Conservation (phyloP, 2,113 vertebrate genomes). For the Neogale vison region DNA sequence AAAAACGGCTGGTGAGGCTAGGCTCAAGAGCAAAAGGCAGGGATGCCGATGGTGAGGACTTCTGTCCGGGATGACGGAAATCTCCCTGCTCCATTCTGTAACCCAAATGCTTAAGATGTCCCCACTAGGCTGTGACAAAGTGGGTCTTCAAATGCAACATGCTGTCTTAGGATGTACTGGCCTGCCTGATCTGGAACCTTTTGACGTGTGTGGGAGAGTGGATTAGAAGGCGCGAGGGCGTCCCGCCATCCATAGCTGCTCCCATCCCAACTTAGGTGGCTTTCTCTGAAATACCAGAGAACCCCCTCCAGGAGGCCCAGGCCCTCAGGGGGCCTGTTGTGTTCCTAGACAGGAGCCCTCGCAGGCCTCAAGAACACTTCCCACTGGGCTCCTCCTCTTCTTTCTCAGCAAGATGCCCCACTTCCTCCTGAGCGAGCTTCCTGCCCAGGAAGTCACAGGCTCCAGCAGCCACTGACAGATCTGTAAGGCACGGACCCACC, state of each 20-base stretch:
- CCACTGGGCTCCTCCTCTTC: not conserved
- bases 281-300: no score
- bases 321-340: not conserved
- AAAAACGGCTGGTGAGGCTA: not conserved
- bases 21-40: not conserved
- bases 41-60: fast-evolving
- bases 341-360: not conserved
- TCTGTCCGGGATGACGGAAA: fast-evolving
- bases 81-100: not conserved
- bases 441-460: not conserved
- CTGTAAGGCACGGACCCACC: no score
- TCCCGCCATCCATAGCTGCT: not conserved
- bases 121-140: fast-evolving
- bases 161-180: fast-evolving
- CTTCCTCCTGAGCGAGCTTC: not conserved
- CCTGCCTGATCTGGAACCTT: fast-evolving
- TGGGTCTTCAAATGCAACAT: fast-evolving
- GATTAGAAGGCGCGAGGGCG: no score
- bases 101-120: fast-evolving
- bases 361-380: not conserved
- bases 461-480: not conserved
- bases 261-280: not conserved
- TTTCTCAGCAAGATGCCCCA: not conserved
- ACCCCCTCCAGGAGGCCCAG: not conserved
- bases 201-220: fast-evolving